Evolutionary conservation across 1,140 invertebrate species (phyloP).

Genomic region (Drosophila neocordata): DNA sequence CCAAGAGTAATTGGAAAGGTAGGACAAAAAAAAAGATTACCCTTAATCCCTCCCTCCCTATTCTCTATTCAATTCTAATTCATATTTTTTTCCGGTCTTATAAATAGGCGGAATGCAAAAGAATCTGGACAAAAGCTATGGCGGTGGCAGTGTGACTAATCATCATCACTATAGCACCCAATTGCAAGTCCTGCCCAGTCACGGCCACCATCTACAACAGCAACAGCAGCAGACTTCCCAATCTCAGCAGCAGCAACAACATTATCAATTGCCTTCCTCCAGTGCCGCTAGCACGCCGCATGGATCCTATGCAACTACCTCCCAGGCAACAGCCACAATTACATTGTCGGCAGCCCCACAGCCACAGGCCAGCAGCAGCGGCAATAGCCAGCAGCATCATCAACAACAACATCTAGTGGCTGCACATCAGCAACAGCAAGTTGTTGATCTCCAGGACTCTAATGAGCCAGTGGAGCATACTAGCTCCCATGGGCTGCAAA

Average conservation of each 20-base stretch:
- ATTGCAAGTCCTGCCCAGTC: constrained; percentile 51
- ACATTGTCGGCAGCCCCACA: constrained; percentile 46
- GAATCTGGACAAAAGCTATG: constrained; percentile 72
- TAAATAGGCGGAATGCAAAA: constrained; percentile 75
- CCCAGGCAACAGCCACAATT: constrained; percentile 46
- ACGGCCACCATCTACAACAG: constrained; percentile 59
- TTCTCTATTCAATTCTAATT: too few relatives aligned
- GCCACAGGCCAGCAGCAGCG: constrained; percentile 50
- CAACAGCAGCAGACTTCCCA: constrained; percentile 64
- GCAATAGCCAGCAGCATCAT: constrained; percentile 37
- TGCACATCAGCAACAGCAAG: constrained; percentile 45
- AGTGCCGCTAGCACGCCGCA: constrained; percentile 64
- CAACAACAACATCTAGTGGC: constrained; percentile 11
- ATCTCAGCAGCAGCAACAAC: constrained; percentile 52
- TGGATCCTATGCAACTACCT: constrained; percentile 57
- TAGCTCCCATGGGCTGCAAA: constrained; percentile 41
- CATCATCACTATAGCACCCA: constrained; percentile 71
- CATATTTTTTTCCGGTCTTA: neutral
- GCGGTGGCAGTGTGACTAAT: constrained; percentile 39
- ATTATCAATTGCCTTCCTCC: constrained; percentile 78
- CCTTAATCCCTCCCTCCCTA: too few relatives aligned
- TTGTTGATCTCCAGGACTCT: constrained; percentile 52
- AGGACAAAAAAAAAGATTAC: neutral
- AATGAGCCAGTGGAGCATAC: constrained; percentile 44
- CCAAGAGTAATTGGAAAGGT: constrained; percentile 70